A percentile compares a stretch with the other conserved stretches of the same genome.
Conservation (phyloP, 2,797 vertebrate genomes). For the Channallabes apus region DNA sequence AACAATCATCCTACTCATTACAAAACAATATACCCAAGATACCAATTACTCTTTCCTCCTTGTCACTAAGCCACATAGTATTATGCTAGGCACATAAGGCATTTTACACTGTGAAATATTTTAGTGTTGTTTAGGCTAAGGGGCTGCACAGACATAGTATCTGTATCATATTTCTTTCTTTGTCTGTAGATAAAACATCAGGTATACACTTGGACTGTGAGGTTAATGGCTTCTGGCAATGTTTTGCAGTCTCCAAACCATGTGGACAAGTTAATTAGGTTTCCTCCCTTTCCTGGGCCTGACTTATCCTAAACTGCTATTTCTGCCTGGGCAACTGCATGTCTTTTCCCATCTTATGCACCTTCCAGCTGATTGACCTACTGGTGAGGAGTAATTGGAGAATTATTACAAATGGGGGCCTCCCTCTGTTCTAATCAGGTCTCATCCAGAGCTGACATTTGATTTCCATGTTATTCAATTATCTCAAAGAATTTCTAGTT, state of each 20-base stretch:
- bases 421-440: neutral
- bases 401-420: neutral
- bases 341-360: neutral
- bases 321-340: neutral
- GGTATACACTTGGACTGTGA: neutral
- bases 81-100: neutral
- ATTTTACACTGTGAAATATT: constrained; percentile 2
- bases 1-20: constrained; percentile 7
- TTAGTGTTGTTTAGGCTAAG: neutral
- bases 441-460: neutral
- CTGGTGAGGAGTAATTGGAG: neutral
- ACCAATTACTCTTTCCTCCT: neutral
- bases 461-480: neutral
- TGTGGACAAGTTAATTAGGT: neutral
- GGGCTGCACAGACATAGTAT: neutral
- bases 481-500: neutral
- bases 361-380: neutral
- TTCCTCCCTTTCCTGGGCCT: constrained; percentile 14
- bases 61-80: neutral
- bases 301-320: constrained; percentile 18
- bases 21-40: neutral
- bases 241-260: neutral
- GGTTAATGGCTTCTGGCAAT: neutral
- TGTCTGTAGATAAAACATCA: neutral
- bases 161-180: neutral